These are phyloP conservation scores for Drosophila merina DNA, from an alignment of 2,888 invertebrate species.

Conservation along the genomic window DNA sequence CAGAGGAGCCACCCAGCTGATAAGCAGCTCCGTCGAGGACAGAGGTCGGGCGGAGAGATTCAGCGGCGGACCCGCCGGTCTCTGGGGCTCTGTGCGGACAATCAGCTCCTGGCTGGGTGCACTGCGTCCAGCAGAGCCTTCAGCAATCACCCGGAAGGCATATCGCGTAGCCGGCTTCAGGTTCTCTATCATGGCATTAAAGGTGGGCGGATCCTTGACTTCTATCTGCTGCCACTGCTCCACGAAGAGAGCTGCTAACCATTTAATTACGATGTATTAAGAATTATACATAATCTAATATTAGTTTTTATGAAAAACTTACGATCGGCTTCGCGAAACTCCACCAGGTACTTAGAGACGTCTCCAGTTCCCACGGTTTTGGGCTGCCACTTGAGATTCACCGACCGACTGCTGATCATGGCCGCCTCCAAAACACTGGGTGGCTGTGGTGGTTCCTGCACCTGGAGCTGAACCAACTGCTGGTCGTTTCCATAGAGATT, in stretches of 20 bases:
- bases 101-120: conserved; percentile 87
- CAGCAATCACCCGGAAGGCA: conserved; percentile 89
- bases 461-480: conserved; percentile 89
- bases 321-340: conserved; percentile 88
- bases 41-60: conserved; percentile 88
- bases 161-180: conserved; percentile 90
- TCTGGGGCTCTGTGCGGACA: conserved; percentile 88
- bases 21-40: conserved; percentile 89
- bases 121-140: conserved; percentile 90
- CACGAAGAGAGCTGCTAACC: conserved; percentile 76
- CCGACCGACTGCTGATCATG: conserved; percentile 89
- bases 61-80: conserved; percentile 89
- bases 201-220: conserved; percentile 87
- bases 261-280: no score
- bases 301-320: conserved; percentile 66
- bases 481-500: conserved; percentile 90
- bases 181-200: conserved; percentile 88
- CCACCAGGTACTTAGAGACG: conserved; percentile 89
- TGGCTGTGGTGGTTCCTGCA: conserved; percentile 90
- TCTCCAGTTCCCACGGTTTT: conserved; percentile 88
- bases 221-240: conserved; percentile 88
- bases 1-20: conserved; percentile 90
- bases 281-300: neutral
- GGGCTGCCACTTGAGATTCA: conserved; percentile 91
- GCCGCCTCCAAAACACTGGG: conserved; percentile 88